A percentile compares a stretch with the other conserved stretches of the same genome.
These are phyloP conservation scores for Galleria mellonella DNA, from an alignment of 1,140 invertebrate species.

Conservation along the genomic window DNA sequence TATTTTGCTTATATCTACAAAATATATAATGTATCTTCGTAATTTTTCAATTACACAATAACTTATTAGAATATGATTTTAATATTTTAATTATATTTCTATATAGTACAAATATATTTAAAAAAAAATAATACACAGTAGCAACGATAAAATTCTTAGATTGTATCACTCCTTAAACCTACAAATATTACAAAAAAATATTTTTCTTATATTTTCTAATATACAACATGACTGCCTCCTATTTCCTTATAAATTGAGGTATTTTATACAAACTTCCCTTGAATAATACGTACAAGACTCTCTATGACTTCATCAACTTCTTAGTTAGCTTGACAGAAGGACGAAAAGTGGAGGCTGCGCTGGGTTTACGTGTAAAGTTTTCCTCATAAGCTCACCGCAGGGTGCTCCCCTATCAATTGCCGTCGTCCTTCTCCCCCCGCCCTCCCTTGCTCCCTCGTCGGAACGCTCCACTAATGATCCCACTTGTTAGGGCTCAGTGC, in stretches of 20 bases:
- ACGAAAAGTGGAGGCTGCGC: slow-evolving; percentile 33
- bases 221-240: too few species aligned
- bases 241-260: neutral
- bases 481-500: slow-evolving; percentile 67
- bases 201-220: too few species aligned
- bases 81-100: too few species aligned
- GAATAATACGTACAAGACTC: slow-evolving; percentile 6
- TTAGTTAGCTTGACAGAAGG: slow-evolving; percentile 43
- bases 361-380: slow-evolving; percentile 63
- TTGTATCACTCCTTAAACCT: too few species aligned
- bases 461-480: slow-evolving; percentile 61
- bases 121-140: too few species aligned
- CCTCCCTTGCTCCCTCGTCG: slow-evolving; percentile 12
- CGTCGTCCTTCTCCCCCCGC: slow-evolving; percentile 13
- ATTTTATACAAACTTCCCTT: slow-evolving; percentile 7
- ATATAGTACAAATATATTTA: too few species aligned
- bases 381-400: slow-evolving; percentile 62
- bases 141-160: too few species aligned
- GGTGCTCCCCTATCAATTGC: slow-evolving; percentile 67
- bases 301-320: slow-evolving; percentile 35
- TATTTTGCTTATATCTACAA: too few species aligned
- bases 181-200: too few species aligned
- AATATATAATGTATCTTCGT: too few species aligned
- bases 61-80: too few species aligned
- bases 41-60: too few species aligned